Evolutionary conservation across 1,140 invertebrate genomes (phyloP).

Genomic region (Meloidogyne exigua): DNA sequence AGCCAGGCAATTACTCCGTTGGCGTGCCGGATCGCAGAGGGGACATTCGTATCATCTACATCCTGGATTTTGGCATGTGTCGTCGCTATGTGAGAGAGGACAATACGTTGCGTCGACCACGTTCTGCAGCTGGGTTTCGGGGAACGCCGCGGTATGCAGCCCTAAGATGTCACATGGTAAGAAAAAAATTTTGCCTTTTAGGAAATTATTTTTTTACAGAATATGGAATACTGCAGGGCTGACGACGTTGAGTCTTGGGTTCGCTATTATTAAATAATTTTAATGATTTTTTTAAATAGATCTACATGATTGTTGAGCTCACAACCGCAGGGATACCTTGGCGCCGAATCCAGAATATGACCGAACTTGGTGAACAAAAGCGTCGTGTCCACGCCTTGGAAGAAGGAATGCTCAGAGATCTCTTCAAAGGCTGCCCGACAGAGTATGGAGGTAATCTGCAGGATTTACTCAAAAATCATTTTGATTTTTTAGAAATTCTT

Average conservation of each 20-base stretch:
- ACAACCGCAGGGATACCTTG: constrained; percentile 48
- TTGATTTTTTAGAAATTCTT: constrained; percentile 11
- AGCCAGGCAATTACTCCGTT: constrained; percentile 52
- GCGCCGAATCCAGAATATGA: constrained; percentile 51
- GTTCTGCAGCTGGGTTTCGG: constrained; percentile 54
- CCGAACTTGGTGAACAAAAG: constrained; percentile 21
- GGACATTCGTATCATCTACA: constrained; percentile 49
- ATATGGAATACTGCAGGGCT: constrained; percentile 26
- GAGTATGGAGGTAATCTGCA: constrained; percentile 22
- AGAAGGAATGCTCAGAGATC: not conserved
- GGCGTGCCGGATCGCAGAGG: constrained; percentile 41
- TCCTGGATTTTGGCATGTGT: constrained; percentile 60
- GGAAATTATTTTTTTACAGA: not conserved
- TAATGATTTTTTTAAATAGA: not conserved
- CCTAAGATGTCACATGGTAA: constrained; percentile 42
- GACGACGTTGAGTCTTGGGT: constrained; percentile 45
- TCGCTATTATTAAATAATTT: not conserved
- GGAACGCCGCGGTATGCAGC: constrained; percentile 55
- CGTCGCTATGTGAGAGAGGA: constrained; percentile 59
- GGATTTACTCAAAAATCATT: not conserved
- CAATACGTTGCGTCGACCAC: constrained; percentile 52
- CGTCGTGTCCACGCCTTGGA: constrained; percentile 1
- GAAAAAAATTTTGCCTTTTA: constrained; percentile 34
- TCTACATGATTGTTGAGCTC: constrained; percentile 45
- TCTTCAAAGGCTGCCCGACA: constrained; percentile 27